Evolutionary conservation across 2,888 invertebrate genomes (phyloP), one percentile per base, ranked within the genome.

Genomic region (Macaria liturata): DNA sequence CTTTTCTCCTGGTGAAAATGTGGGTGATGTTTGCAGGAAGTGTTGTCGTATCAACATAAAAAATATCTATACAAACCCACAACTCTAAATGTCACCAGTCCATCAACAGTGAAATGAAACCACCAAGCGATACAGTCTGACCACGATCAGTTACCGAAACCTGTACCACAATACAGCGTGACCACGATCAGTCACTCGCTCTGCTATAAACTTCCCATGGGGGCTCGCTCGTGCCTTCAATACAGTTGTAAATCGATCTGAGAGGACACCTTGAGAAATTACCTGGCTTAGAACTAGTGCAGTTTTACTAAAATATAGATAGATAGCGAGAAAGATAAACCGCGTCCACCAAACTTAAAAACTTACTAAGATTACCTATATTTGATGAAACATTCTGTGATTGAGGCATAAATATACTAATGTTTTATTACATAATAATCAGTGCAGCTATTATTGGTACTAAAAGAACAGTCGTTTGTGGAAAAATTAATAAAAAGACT

Each of bases 221-320:
- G 54, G 30, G 46, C 34, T 0, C 34, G 46, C 9, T 60, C 59
- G 54, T 63, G 59, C 57, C 46, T 49, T 64, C 67, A 62, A 65
- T 61, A 61, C 56, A 55, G 42, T 31, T 51, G 54, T 61, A 63
- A 64, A 66, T 61, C 62, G 61, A 64, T 56, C 64, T 55, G 65
- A 54, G 50, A 62, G 58, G 63, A 61, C 62, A 57, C 9, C 44
- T 47, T 30, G 44, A 46, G 43, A 37, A 43, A 47, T 49, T 5
- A 4, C 4, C n/a, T 42, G n/a, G 9, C n/a, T 42, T 37, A 37
- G 34, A 37, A 37, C 34, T 6, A 37, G 7, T 6, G 34, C 34
- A 7, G 34, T 37, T 7, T 6, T 6, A 37, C 34, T 20, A 2
- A 20, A 37, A 37, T 37, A 37, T 37, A 6, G 34, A 7, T 20